Evolutionary conservation across 2,797 vertebrate species (phyloP), one percentile per base, ranked within the genome.

Genomic region (Channallabes apus): DNA sequence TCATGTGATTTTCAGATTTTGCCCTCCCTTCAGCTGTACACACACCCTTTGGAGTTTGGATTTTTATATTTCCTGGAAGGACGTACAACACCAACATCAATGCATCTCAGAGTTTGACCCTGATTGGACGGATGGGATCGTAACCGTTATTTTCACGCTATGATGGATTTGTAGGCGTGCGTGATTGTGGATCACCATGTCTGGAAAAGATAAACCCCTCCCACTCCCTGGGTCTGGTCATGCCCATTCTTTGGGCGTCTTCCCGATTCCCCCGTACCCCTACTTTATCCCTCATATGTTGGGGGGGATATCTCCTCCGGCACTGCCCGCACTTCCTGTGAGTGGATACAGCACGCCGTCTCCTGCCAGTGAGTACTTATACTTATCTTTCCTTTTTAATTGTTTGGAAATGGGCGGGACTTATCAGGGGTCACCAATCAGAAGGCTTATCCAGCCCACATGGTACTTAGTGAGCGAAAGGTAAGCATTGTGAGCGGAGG

Each of bases 331-430:
- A 84, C 95, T 96, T 86, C 94, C 96, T 0, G 94, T 96, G 89
- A 97, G 96, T 4, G 96, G 96, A 87, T 97, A 97, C 91, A 97
- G 96, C 92, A 96, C 96, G 8, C 96, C 96, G 0, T 96, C 96
- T n/a, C 96, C 96, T n/a, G 96, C 96, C 92, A 96, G 96, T 97
- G 92, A 96, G 96, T 96, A 92, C 27, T 18, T 46, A 5, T 64
- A 64, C 0, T 20, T 3, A n/a, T 32, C 12, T 56, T 6, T 82
- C 5, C 7, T 59, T 3, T 27, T 27, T 59, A 29, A 27, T 29
- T 51, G 24, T 80, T 9, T 46, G 41, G 20, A 29, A 65, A 20
- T 51, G 41, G 78, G 78, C 22, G 9, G 38, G 15, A 38, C 61
- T 80, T 5, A 65, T 22, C 15, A 3, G 15, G 41, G 61, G n/a